These are phyloP conservation scores for Prosapia bicincta DNA, from an alignment of 2,888 invertebrate species.

Conservation along the genomic window DNA sequence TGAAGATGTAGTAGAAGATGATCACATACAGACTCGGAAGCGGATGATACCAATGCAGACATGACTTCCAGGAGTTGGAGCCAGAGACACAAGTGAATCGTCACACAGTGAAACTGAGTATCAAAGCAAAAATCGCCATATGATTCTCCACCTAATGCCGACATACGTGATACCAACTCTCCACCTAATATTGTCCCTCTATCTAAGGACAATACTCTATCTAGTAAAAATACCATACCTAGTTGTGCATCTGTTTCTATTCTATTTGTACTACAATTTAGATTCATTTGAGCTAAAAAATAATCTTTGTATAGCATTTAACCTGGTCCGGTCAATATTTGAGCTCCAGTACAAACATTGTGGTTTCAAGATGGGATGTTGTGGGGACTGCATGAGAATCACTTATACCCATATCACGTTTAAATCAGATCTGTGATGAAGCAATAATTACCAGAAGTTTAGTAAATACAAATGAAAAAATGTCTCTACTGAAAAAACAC, in stretches of 20 bases:
- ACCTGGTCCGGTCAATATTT: neutral
- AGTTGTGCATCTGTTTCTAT: neutral
- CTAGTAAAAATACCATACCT: too few relatives aligned
- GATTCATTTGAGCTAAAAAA: constrained; percentile 1
- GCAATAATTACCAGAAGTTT: neutral
- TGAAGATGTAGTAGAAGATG: neutral
- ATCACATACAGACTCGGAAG: neutral
- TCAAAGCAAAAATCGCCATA: too few relatives aligned
- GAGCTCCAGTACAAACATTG: constrained; percentile 1
- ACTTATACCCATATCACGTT: too few relatives aligned
- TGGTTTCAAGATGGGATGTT: too few relatives aligned
- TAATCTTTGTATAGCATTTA: neutral
- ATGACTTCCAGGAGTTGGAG: neutral
- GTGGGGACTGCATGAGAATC: too few relatives aligned
- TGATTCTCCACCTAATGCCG: neutral
- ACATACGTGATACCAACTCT: neutral
- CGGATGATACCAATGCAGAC: neutral
- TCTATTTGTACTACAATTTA: neutral
- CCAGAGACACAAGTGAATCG: too few relatives aligned
- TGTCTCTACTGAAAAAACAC: neutral
- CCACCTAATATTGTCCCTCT: neutral
- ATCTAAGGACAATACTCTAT: neutral
- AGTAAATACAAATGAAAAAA: constrained; percentile 6
- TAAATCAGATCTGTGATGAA: constrained; percentile 11
- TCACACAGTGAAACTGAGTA: neutral